Evolutionary conservation across 2,113 vertebrate species (phyloP), one percentile per base, ranked within the genome.

Genomic region (Catagonus wagneri): DNA sequence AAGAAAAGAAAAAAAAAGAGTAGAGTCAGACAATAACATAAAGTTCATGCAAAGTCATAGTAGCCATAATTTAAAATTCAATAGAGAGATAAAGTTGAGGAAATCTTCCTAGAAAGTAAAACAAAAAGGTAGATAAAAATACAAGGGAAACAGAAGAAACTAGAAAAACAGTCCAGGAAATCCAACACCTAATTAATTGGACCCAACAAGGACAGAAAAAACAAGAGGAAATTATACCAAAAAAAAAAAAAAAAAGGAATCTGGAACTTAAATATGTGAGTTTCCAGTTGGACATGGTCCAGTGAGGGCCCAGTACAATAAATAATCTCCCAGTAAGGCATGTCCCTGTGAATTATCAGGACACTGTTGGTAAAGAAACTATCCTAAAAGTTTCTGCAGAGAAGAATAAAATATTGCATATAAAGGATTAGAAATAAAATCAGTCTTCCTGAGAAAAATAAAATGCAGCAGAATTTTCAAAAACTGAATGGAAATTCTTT

Each of bases 381-480:
- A 89, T 32, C 78, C 23, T 56, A 50, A 65, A 96, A 56, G 5
- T 92, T 78, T 88, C 60, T 72, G 54, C 32, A 83, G 34, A 94
- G 76, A 36, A 80, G 86, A 74, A 85, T 17, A 90, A 76, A 63
- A 78, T n/a, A 68, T 17, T 14, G 29, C 58, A 81, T 17, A 20
- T n/a, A 60, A 56, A 80, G 11, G 22, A 13, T 20, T 44, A 61
- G 36, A 79, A 32, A 66, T n/a, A 60, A 90, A 89, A 80, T 61
- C 25, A 27, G 34, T 92, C 39, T 78, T 78, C 19, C 56, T 78
- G 61, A 86, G 58, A 8, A 29, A 75, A 80, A 71, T 60, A 27
- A 61, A 63, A 83, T 14, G 79, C 29, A 91, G 65, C 72, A 58
- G 27, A 52, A 50, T 65, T 90, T 83, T 90, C 8, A 23, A 89